Evolutionary conservation across 2,113 vertebrate species (phyloP).

Genomic region (Panthera leo): DNA sequence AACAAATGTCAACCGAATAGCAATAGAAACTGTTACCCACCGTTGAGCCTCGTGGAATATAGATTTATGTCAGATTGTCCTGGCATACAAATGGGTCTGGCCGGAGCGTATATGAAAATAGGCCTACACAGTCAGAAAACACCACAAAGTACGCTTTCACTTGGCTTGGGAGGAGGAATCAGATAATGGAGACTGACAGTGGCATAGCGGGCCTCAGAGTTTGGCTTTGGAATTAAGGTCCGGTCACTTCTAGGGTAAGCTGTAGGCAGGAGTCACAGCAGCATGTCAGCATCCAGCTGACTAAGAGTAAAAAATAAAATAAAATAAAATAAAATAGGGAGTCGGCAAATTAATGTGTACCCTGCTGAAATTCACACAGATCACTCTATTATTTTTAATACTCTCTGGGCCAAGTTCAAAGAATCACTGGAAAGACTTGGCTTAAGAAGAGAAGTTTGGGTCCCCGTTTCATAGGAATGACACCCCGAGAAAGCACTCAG

Average conservation of each 20-base stretch:
- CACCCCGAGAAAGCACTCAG: rapidly evolving
- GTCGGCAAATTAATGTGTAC: rapidly evolving
- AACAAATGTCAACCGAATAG: neutral
- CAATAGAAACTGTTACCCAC: neutral
- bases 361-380: no score
- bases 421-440: rapidly evolving
- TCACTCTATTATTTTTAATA: neutral
- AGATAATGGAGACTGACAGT: neutral
- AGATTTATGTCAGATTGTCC: neutral
- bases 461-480: rapidly evolving
- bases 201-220: neutral
- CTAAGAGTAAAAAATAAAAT: no score
- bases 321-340: neutral
- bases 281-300: neutral
- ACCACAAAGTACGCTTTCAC: neutral
- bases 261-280: neutral
- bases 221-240: neutral
- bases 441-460: neutral
- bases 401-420: neutral
- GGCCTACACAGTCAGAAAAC: neutral
- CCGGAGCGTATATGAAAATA: neutral
- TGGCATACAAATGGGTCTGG: neutral
- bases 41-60: neutral
- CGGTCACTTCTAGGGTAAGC: neutral
- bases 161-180: neutral